These are phyloP conservation scores for Stenodema calcarata DNA, from an alignment of 2,888 invertebrate genomes.

Conservation along the genomic window DNA sequence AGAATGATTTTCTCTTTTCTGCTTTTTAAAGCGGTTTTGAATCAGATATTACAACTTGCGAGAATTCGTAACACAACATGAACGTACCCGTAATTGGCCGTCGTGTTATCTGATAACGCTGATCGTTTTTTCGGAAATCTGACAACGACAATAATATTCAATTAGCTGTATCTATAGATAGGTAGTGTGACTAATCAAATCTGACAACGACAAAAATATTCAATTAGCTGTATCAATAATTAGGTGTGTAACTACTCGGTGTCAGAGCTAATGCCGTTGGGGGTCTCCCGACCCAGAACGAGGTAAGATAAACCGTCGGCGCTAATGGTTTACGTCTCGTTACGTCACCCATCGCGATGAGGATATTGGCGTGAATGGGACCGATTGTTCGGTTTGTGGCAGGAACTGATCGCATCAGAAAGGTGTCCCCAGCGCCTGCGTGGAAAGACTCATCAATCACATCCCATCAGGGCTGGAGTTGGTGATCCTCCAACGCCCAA, in stretches of 20 bases:
- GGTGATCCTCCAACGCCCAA: too few relatives aligned
- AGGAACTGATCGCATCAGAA: background rate
- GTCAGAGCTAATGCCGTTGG: background rate
- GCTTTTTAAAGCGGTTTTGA: too few relatives aligned
- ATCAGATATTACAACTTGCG: too few relatives aligned
- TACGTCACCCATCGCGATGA: background rate
- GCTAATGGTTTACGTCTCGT: background rate
- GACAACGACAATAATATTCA: background rate
- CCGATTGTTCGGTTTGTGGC: conserved; percentile 29
- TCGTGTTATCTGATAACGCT: too few relatives aligned
- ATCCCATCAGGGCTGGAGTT: background rate
- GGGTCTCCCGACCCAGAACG: background rate
- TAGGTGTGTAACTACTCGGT: background rate
- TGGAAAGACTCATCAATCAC: background rate
- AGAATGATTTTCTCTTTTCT: too few relatives aligned
- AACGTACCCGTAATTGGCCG: too few relatives aligned
- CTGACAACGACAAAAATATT: background rate
- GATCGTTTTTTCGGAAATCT: too few relatives aligned
- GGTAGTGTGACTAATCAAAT: background rate
- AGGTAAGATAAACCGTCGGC: background rate
- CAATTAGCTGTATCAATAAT: background rate
- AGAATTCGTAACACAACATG: too few relatives aligned
- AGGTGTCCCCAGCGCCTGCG: background rate
- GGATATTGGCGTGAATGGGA: background rate
- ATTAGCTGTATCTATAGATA: background rate